Evolutionary conservation across 2,113 vertebrate genomes (phyloP), one percentile per base, ranked within the genome.

Genomic region (Nymphicus hollandicus): DNA sequence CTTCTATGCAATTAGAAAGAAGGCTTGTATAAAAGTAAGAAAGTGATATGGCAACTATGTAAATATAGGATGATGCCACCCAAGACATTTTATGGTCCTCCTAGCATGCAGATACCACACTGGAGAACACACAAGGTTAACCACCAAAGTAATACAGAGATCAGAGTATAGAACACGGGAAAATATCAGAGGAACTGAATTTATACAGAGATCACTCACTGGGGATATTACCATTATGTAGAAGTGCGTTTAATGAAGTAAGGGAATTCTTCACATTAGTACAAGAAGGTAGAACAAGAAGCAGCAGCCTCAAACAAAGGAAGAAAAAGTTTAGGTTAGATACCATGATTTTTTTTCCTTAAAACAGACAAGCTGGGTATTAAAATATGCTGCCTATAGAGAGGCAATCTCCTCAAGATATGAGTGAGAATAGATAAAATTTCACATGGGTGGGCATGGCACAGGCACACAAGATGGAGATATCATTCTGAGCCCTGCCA

Each of bases 271-370:
- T 93, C 96, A 96, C 96, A 92, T 87, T 84, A 93, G 78, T 96
- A 96, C 91, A 97, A 96, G 93, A 84, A 92, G 95, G 95, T 96
- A 96, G 92, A 97, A 97, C 91, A 96, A 96, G 96, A 92, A 94
- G 95, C 61, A 91, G 96, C 70, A 92, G 92, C 63, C 70, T 96
- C 86, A 93, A 94, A 97, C 55, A 92, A 89, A 96, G 53, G 49
- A 95, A 84, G 82, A 90, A 81, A 92, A 95, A 72, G 86, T 92
- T 96, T 96, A 91, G 96, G 77, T 65, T 83, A 93, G 72, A 65
- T 90, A 95, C 17, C 31, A 58, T 33, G 65, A 56, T 24, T 88
- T 83, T 83, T 92, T 84, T 88, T 17, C 24, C 70, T 79, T 95
- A 79, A 84, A 91, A 81, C 61, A 80, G 81, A 23, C 25, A 83